phyloP scores from a whole-genome alignment of 37 sponge, comb jelly and placozoan genomes.

The Beroe ovata region DNA sequence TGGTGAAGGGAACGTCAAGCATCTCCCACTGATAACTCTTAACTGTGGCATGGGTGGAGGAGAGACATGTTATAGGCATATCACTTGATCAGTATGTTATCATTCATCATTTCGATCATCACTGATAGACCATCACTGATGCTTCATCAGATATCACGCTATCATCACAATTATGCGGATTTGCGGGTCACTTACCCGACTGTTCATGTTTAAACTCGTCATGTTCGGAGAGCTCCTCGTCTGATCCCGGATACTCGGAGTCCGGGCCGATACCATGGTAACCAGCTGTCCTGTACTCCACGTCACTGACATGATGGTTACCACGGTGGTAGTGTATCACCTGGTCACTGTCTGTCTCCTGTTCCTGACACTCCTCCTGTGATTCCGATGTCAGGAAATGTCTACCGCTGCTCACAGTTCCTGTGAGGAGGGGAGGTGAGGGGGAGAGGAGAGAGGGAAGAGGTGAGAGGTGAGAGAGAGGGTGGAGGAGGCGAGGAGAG shows the following conservation, averaged over 20 bases:
- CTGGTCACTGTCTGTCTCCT: conserved; percentile 63
- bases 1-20: conserved; percentile 36
- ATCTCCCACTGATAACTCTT: conserved; percentile 49
- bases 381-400: conserved; percentile 28
- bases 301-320: neutral
- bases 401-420: neutral
- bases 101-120: no score
- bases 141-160: no score
- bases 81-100: no score
- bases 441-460: neutral
- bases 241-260: neutral
- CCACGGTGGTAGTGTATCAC: neutral
- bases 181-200: neutral
- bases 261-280: neutral
- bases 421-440: neutral
- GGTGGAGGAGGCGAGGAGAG: neutral
- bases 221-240: neutral
- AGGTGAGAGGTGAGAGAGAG: neutral
- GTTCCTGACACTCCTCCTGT: conserved; percentile 3
- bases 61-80: no score
- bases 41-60: no score
- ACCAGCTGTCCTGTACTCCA: neutral
- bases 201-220: neutral
- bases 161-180: no score
- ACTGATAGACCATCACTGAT: no score